phyloP scores from a whole-genome alignment of 2,797 vertebrate species.

The Okamejei kenojei region DNA sequence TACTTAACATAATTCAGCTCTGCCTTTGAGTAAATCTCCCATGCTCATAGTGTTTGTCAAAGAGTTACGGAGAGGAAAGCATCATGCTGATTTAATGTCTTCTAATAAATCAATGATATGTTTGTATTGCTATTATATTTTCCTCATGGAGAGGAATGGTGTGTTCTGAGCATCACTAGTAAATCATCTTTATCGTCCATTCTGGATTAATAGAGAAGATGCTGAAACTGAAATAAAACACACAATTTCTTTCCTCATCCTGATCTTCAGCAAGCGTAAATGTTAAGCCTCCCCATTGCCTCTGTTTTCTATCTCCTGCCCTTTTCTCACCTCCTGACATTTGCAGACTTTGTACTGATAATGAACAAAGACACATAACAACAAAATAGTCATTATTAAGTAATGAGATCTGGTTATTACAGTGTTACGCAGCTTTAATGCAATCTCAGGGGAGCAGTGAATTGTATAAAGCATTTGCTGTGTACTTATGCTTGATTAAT shows the following conservation, averaged over 20 bases:
- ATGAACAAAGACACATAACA: background rate
- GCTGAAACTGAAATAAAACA: background rate
- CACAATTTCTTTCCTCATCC: background rate
- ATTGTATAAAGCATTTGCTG: background rate
- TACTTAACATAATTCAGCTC: background rate
- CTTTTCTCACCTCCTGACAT: background rate
- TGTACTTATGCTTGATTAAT: background rate
- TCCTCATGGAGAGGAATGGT: no score
- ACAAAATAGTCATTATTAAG: slow-evolving; percentile 10
- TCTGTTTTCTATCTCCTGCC: no score
- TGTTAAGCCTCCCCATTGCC: background rate
- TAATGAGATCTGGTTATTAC: background rate
- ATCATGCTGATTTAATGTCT: background rate
- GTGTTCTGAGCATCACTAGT: no score
- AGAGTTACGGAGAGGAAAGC: background rate
- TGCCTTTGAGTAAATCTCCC: background rate
- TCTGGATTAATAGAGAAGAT: background rate
- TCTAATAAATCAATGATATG: background rate
- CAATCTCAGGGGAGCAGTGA: background rate
- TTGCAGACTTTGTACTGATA: background rate
- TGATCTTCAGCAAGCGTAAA: background rate
- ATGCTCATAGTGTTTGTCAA: background rate
- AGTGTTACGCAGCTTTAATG: background rate
- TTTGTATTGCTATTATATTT: background rate
- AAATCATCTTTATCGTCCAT: no score